Evolutionary conservation across 2,888 invertebrate species (phyloP), one percentile per base, ranked within the genome.

Genomic region (Pheosia tremula): DNA sequence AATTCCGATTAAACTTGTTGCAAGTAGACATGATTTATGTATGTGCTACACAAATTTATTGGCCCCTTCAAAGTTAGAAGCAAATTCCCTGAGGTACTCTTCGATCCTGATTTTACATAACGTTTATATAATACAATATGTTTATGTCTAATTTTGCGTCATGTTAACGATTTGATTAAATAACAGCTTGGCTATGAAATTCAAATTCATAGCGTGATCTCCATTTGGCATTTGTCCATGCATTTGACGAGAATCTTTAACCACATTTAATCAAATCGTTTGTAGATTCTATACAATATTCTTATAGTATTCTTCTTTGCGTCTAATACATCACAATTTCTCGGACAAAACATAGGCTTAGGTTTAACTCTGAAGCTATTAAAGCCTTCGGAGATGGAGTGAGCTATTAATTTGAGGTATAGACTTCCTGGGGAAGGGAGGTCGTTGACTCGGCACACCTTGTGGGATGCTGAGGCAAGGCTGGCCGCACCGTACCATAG

Each of bases 361-460:
- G 67, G 63, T 66, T 69, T 59, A 67, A 59, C 52, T 61, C 57
- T 66, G 58, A 67, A 65, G 68, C 64, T 70, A 71, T 76, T 73
- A 75, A 76, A 63, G 67, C 58, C 75, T 73, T 71, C 69, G 62
- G 68, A 76, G 75, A 77, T 74, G 64, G 64, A 82, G 78, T 74
- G 72, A 73, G 82, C 83, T 85, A 87, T 89, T 88, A 89, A 87
- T 88, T 88, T 86, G 82, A 86, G 81, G 83, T 82, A 81, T 83
- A 80, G 81, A 81, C 85, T 87, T 87, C 86, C 86, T 86, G 82
- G 82, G 81, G 82, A 78, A 69, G 76, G 62, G 74, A 79, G 90
- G 89, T 89, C 82, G 81, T 80, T 82, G 88, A 86, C 86, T 79
- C 79, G 71, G 73, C 81, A 80, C 85, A 81, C 87, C 86, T 89